These are phyloP conservation scores for Xenentodon cancila DNA, from an alignment of 2,797 vertebrate genomes.

Conservation along the genomic window DNA sequence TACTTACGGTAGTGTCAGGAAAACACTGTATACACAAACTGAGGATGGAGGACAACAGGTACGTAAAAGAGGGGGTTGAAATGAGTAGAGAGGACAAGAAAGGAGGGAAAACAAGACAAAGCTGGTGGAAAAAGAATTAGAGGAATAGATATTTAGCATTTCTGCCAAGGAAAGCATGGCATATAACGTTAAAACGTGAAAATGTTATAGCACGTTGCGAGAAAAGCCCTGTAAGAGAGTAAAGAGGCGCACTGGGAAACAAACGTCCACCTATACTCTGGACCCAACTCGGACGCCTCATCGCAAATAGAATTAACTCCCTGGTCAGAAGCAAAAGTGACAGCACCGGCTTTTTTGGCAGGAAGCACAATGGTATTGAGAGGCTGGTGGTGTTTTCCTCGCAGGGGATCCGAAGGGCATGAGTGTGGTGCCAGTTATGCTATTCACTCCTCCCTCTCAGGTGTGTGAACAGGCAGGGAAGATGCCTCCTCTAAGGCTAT, in stretches of 20 bases:
- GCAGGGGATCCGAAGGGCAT: conserved; percentile 48
- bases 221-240: no score
- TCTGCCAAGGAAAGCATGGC: no score
- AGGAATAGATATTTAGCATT: no score
- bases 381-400: conserved; percentile 53
- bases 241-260: background rate
- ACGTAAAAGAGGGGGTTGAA: conserved; percentile 37
- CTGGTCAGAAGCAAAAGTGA: conserved; percentile 55
- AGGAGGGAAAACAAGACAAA: no score
- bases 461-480: conserved; percentile 44
- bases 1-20: no score
- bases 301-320: conserved; percentile 69
- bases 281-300: conserved; percentile 49
- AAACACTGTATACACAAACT: conserved; percentile 3
- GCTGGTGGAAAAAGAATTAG: no score
- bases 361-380: conserved; percentile 54
- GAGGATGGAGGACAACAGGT: conserved; percentile 33
- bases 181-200: no score
- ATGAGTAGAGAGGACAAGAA: conserved; percentile 3
- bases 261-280: conserved; percentile 35
- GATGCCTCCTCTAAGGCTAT: conserved; percentile 64
- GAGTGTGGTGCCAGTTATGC: conserved; percentile 62
- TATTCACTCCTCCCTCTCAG: conserved; percentile 57
- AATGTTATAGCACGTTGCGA: no score
- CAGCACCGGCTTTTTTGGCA: conserved; percentile 47